These are phyloP conservation scores for Botrylloides violaceus DNA, from an alignment of 23 tunicate genomes.

Conservation along the genomic window DNA sequence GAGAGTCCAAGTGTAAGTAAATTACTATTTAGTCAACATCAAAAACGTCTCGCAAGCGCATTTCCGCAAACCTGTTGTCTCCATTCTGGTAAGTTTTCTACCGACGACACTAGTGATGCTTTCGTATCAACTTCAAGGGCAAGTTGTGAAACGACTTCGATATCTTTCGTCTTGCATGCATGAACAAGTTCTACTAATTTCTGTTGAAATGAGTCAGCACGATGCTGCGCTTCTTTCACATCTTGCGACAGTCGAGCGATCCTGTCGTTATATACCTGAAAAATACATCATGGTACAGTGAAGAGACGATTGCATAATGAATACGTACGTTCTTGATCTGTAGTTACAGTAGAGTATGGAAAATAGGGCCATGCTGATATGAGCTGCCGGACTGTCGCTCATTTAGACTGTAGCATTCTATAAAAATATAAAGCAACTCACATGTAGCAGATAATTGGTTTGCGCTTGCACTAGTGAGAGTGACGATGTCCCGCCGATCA, in stretches of 20 bases:
- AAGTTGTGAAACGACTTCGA: slow-evolving; percentile 60
- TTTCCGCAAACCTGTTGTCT: slow-evolving; percentile 58
- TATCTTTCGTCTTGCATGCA: slow-evolving; percentile 77
- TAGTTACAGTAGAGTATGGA: no score
- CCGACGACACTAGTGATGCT: slow-evolving; percentile 44
- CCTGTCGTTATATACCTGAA: slow-evolving; percentile 85
- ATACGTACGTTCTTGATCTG: no score
- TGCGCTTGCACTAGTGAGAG: slow-evolving; percentile 50
- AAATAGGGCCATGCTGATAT: no score
- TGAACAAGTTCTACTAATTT: slow-evolving; percentile 67
- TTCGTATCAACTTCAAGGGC: slow-evolving; percentile 86
- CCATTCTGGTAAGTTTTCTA: slow-evolving; percentile 67
- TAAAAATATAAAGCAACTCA: slow-evolving; percentile 22
- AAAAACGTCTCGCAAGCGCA: not conserved
- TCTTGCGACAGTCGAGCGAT: slow-evolving; percentile 72
- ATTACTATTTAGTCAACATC: no score
- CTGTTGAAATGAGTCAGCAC: slow-evolving; percentile 66
- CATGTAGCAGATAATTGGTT: slow-evolving; percentile 72
- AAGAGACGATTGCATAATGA: no score
- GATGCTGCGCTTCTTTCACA: slow-evolving; percentile 84
- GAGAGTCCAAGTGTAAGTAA: not conserved
- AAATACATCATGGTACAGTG: no score
- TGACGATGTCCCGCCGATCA: not conserved
- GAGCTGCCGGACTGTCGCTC: no score
- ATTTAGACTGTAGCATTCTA: no score